phyloP scores from a whole-genome alignment of 2,797 vertebrate species.

The Microctenopoma lineatum region DNA sequence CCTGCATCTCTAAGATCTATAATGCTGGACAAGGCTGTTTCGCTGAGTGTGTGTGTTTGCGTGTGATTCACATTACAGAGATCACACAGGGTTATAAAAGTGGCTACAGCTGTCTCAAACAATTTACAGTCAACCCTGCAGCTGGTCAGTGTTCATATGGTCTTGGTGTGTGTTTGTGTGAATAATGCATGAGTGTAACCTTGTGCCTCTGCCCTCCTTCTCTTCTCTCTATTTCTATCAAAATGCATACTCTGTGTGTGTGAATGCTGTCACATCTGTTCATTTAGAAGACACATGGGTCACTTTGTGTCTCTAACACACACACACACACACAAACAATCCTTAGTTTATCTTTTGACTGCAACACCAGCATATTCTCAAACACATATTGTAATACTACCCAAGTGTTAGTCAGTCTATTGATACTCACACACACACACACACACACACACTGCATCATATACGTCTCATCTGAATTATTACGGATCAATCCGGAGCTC shows the following conservation, averaged over 20 bases:
- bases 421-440: not conserved
- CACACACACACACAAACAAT: not conserved
- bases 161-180: slow-evolving; percentile 16
- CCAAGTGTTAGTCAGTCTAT: not conserved
- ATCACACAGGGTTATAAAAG: slow-evolving; percentile 47
- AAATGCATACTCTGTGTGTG: not conserved
- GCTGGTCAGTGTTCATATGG: slow-evolving; percentile 1
- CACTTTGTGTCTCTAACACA: not conserved
- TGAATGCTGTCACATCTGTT: slow-evolving; percentile 8
- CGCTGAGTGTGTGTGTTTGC: slow-evolving; percentile 13
- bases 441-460: not conserved
- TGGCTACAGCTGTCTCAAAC: slow-evolving; percentile 19
- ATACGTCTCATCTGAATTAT: slow-evolving; percentile 10
- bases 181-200: slow-evolving; percentile 38
- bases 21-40: not conserved
- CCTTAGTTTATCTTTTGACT: not conserved
- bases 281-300: slow-evolving; percentile 12
- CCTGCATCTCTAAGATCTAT: slow-evolving; percentile 1
- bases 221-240: not conserved
- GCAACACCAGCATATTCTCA: not conserved
- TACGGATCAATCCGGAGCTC: slow-evolving; percentile 40
- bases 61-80: slow-evolving; percentile 26
- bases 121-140: slow-evolving; percentile 33
- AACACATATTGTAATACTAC: not conserved
- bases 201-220: not conserved